A percentile compares a stretch with the other conserved stretches of the same genome.
Conservation (phyloP, 92 coral and sea anemone genomes). For the Actinostola sp. region DNA sequence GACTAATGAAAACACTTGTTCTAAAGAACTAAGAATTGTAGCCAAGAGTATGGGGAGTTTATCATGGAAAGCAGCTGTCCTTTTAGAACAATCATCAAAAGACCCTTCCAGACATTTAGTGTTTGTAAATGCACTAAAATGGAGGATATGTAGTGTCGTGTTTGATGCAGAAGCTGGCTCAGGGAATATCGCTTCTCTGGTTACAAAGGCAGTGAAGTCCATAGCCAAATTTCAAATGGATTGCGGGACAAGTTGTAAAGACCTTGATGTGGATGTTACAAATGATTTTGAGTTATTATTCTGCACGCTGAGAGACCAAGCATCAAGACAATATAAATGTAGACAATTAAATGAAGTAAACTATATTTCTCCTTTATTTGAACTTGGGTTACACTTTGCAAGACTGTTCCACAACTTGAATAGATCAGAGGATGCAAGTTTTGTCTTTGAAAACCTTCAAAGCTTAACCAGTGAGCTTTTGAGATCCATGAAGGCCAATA, state of each 20-base stretch:
- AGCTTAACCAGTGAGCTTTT: conserved; percentile 18
- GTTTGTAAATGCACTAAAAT: conserved; percentile 39
- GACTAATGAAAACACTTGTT: conserved; percentile 29
- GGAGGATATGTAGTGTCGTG: conserved; percentile 55
- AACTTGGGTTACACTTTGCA: conserved; percentile 74
- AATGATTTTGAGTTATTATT: conserved; percentile 49
- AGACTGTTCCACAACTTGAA: conserved; percentile 57
- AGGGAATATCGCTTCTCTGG: conserved; percentile 50
- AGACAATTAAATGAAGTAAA: conserved; percentile 6
- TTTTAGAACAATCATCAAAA: conserved; percentile 49
- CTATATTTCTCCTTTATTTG: conserved; percentile 35
- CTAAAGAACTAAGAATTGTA: conserved; percentile 53
- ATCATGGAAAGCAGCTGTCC: conserved; percentile 69
- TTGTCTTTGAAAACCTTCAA: conserved; percentile 57
- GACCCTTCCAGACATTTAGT: not conserved
- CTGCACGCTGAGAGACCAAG: conserved; percentile 16
- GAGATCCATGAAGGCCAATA: conserved; percentile 15
- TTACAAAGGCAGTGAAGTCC: conserved; percentile 60
- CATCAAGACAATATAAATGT: conserved; percentile 1
- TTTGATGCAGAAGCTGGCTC: conserved; percentile 58
- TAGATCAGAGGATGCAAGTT: conserved; percentile 32
- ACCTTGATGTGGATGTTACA: conserved; percentile 24
- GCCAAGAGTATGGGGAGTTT: conserved; percentile 53
- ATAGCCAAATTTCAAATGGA: conserved; percentile 74
- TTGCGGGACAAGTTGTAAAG: conserved; percentile 40